A percentile compares a stretch with the other conserved stretches of the same genome.
phyloP scores from a whole-genome alignment of 1,140 invertebrate genomes.

The Triops longicaudatus region DNA sequence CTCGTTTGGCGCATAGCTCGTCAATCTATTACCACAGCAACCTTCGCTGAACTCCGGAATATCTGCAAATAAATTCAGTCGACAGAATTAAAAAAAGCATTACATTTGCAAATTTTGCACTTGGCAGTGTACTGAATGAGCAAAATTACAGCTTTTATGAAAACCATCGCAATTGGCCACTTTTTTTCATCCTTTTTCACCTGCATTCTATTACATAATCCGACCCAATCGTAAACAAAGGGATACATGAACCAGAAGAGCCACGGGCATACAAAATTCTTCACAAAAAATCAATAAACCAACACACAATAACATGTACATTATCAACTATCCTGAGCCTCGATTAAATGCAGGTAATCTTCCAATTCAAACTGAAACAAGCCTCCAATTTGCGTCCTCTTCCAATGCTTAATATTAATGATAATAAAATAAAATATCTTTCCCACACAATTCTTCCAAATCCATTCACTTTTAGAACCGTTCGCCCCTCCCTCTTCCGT shows the following conservation, averaged over 20 bases:
- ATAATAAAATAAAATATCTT: neutral
- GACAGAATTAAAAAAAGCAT: too few species aligned
- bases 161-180: neutral
- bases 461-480: neutral
- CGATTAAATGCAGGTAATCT: neutral
- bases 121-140: constrained; percentile 14
- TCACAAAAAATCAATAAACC: neutral
- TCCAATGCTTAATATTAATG: too few species aligned
- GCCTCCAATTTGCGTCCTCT: neutral
- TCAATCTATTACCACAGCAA: too few species aligned
- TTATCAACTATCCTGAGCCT: neutral
- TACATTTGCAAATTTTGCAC: neutral
- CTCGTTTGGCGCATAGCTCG: too few species aligned
- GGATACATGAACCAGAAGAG: too few species aligned
- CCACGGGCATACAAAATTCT: neutral
- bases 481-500: neutral
- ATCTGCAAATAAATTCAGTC: too few species aligned
- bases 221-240: neutral
- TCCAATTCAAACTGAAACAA: neutral
- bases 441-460: neutral
- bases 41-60: too few species aligned
- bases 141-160: neutral
- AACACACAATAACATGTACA: neutral
- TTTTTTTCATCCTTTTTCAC: neutral
- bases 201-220: neutral